Percentiles rank a stretch among this genome's conserved stretches.
phyloP scores from a whole-genome alignment of 2,113 vertebrate species.

The Cacatua alba region DNA sequence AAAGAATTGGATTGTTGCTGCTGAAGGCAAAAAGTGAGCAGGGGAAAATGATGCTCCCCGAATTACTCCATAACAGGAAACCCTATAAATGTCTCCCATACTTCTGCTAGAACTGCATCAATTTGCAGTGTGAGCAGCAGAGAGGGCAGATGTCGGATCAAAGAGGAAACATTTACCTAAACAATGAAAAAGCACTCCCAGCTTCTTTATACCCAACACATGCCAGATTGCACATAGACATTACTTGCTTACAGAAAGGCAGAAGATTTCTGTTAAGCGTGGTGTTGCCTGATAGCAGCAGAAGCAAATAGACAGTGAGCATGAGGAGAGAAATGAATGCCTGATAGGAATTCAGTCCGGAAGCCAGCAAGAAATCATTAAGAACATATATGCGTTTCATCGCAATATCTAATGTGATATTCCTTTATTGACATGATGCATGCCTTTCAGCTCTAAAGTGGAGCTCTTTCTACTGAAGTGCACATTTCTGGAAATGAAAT shows the following conservation, averaged over 20 bases:
- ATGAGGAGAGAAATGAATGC: not conserved
- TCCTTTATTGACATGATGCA: not conserved
- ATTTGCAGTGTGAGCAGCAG: slow-evolving; percentile 14
- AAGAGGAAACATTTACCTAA: slow-evolving; percentile 41
- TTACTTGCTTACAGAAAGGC: slow-evolving; percentile 15
- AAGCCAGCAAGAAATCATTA: slow-evolving; percentile 15
- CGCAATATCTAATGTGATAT: not conserved
- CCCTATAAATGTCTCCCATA: not conserved
- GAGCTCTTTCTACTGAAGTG: not conserved
- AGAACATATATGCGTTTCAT: not conserved
- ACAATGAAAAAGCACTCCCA: not conserved
- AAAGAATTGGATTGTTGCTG: slow-evolving; percentile 49
- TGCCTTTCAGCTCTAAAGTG: not conserved
- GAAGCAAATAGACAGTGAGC: not conserved
- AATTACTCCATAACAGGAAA: slow-evolving; percentile 47
- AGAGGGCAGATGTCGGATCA: slow-evolving; percentile 48
- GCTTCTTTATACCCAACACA: not conserved
- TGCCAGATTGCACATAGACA: slow-evolving; percentile 7
- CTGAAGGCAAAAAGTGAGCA: slow-evolving; percentile 32
- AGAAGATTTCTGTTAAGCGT: slow-evolving; percentile 37
- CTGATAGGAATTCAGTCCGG: not conserved
- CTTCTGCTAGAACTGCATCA: slow-evolving; percentile 16
- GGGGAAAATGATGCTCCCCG: slow-evolving; percentile 39
- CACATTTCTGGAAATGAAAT: not conserved
- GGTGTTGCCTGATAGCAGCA: slow-evolving; percentile 20